phyloP scores from a whole-genome alignment of 2,113 vertebrate species.

The Beaufortia kweichowensis region DNA sequence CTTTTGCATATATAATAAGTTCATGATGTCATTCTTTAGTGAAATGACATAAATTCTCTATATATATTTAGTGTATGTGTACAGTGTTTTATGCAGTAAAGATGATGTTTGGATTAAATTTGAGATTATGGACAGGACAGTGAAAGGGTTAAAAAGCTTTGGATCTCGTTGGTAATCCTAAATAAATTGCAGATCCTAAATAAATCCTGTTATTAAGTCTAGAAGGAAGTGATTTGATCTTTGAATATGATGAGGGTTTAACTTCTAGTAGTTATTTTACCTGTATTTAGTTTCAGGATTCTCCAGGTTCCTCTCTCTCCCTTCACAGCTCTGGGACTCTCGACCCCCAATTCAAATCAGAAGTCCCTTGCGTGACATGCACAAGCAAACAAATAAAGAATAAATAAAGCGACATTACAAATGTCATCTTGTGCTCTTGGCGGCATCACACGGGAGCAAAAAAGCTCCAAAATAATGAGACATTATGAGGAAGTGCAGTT shows the following conservation, averaged over 20 bases:
- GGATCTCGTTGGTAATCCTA: background rate
- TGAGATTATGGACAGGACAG: too few species aligned
- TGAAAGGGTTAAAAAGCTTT: background rate
- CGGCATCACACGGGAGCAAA: slow-evolving; percentile 39
- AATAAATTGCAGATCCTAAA: background rate
- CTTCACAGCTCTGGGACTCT: slow-evolving; percentile 10
- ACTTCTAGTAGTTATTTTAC: background rate
- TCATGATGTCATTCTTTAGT: too few species aligned
- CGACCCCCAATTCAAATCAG: slow-evolving; percentile 13
- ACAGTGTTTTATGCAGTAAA: background rate
- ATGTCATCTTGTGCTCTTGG: slow-evolving; percentile 32
- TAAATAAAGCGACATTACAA: slow-evolving; percentile 46
- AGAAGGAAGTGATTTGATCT: background rate
- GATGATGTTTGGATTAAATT: background rate
- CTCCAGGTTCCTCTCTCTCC: slow-evolving; percentile 1
- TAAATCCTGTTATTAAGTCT: background rate
- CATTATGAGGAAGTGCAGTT: slow-evolving; percentile 37
- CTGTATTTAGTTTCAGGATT: background rate
- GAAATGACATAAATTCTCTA: background rate
- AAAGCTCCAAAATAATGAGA: slow-evolving; percentile 51
- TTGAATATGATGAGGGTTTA: background rate
- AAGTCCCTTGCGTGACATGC: background rate
- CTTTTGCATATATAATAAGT: too few species aligned
- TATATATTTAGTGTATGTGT: background rate
- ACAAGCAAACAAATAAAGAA: slow-evolving; percentile 41